phyloP scores from a whole-genome alignment of 92 coral and sea anemone genomes.

The Actinernus sp. region DNA sequence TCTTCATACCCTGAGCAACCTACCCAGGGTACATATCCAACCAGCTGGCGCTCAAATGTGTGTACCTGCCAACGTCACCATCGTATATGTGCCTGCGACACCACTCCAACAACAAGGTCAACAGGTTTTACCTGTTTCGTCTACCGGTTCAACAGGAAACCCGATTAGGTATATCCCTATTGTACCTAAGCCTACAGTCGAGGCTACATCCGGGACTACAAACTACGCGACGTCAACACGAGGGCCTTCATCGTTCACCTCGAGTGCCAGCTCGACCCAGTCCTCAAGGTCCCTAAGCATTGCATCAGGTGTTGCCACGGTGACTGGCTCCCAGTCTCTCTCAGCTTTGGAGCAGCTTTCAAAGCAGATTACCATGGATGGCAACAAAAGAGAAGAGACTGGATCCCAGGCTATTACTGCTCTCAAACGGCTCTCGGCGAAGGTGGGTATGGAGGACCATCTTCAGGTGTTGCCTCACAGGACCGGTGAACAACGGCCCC shows the following conservation, averaged over 20 bases:
- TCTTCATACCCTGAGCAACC: not conserved
- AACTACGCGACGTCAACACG: not conserved
- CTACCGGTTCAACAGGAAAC: not conserved
- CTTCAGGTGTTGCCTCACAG: slow-evolving; percentile 6
- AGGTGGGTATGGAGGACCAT: slow-evolving; percentile 56
- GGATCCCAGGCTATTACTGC: slow-evolving; percentile 80
- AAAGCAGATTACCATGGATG: slow-evolving; percentile 1
- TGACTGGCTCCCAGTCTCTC: slow-evolving; percentile 26
- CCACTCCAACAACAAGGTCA: not conserved
- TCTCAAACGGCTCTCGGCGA: slow-evolving; percentile 58
- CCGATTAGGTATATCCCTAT: slow-evolving; percentile 1
- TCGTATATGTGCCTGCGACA: slow-evolving; percentile 28
- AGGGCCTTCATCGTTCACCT: not conserved
- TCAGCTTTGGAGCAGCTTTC: slow-evolving; percentile 54
- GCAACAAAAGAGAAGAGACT: slow-evolving; percentile 41
- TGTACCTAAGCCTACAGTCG: slow-evolving; percentile 9
- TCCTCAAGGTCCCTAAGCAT: not conserved
- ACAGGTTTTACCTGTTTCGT: not conserved
- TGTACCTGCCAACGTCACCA: slow-evolving; percentile 11
- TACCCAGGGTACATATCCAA: slow-evolving; percentile 24
- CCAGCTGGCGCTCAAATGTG: not conserved
- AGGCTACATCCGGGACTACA: not conserved
- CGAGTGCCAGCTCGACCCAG: not conserved
- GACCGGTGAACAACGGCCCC: slow-evolving; percentile 6
- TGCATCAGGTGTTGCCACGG: not conserved